Conservation (phyloP, 2,797 vertebrate genomes). For the Sciurus carolinensis region DNA sequence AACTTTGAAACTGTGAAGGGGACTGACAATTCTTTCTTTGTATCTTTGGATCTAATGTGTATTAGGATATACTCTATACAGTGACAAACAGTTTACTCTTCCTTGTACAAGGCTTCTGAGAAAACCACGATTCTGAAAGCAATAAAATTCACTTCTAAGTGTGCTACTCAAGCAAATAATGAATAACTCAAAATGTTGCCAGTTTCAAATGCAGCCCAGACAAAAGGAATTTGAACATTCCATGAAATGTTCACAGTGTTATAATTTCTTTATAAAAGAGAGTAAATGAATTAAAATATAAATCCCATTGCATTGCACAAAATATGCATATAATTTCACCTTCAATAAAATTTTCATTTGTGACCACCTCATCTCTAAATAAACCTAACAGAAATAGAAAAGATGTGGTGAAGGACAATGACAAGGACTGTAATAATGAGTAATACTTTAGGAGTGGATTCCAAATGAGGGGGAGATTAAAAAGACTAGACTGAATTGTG, state of each 20-base stretch:
- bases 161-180: not conserved
- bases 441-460: not conserved
- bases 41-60: not conserved
- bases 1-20: not conserved
- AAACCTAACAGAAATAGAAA: slow-evolving; percentile 47
- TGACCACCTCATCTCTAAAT: slow-evolving; percentile 38
- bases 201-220: not conserved
- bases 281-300: slow-evolving; percentile 17
- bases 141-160: not conserved
- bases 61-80: not conserved
- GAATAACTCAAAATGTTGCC: not conserved
- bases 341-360: slow-evolving; percentile 42
- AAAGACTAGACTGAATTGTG: slow-evolving; percentile 46
- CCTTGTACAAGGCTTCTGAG: not conserved
- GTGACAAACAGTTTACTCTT: not conserved
- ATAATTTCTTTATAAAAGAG: not conserved
- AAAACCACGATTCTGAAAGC: not conserved
- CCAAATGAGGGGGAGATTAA: slow-evolving; percentile 62
- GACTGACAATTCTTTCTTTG: not conserved
- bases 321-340: not conserved
- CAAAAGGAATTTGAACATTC: not conserved
- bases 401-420: slow-evolving; percentile 28
- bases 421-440: slow-evolving; percentile 53
- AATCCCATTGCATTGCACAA: not conserved
- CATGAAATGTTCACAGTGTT: not conserved